Evolutionary conservation across 2,888 invertebrate genomes (phyloP), one percentile per base, ranked within the genome.

Genomic region (Ochlodes sylvanus): DNA sequence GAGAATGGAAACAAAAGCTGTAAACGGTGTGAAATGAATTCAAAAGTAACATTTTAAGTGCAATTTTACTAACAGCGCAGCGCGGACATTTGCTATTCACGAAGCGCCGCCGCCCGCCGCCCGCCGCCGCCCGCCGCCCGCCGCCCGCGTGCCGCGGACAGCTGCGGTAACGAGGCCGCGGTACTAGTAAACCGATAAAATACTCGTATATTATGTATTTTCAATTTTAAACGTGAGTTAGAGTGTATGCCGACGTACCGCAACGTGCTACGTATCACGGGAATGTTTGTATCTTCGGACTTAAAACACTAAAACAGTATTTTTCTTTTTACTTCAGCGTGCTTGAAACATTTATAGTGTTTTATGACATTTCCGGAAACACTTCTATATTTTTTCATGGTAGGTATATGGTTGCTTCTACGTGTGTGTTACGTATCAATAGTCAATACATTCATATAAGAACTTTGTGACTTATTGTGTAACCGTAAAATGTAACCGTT

Each of bases 91-190:
- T 41, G 17, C 57, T 57, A 57, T 57, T 17, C 57, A 57, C 14
- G 15, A 14, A 41, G 21, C 57, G 32, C 38, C 56, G 3, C 27
- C 3, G 3, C 3, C 3, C 27, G 3, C 27, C 3, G 3, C 3
- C 5, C 3, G 27, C 27, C 27, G 3, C 27, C 38, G 41, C 32
- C 57, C 41, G 57, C 27, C 57, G 15, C 38, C 56, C 10, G 32
- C 57, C 17, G 41, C 32, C 57, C 41, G 57, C 27, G 57, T 41
- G 57, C 41, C 41, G 57, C 41, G 41, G 57, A 41, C 57, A 57
- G 57, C 57, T 41, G 41, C 57, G 57, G 57, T 57, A 57, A 57
- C 57, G 41, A 41, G 56, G 12, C 54, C 2, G 54, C 32, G 56
- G 15, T 10, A 10, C 38, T 17, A 10, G 9, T 7, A 15, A 14